Conservation (phyloP, 2,888 invertebrate species). For the Agrypnus murinus region DNA sequence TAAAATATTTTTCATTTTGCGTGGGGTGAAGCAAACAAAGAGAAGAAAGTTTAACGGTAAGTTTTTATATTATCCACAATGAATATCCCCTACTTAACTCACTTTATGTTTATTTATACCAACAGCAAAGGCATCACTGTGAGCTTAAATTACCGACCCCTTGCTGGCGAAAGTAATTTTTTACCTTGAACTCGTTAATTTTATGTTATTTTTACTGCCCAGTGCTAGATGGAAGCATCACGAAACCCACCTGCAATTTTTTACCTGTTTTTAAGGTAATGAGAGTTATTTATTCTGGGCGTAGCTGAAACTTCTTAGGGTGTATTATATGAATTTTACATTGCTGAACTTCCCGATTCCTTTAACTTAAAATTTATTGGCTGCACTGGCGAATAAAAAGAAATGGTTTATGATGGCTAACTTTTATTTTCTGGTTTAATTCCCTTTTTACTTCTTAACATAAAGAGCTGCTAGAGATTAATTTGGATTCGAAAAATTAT, state of each 20-base stretch:
- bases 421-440: background rate
- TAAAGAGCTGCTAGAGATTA: no score
- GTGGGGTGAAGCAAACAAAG: background rate
- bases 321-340: slow-evolving; percentile 39
- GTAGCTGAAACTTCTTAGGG: slow-evolving; percentile 33
- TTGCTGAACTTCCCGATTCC: slow-evolving; percentile 20
- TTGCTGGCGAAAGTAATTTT: slow-evolving; percentile 34
- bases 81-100: slow-evolving; percentile 27
- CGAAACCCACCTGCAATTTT: slow-evolving; percentile 43
- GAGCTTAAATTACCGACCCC: slow-evolving; percentile 5
- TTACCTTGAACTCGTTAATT: slow-evolving; percentile 44
- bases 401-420: background rate
- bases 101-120: slow-evolving; percentile 29
- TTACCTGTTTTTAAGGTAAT: slow-evolving; percentile 46
- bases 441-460: no score
- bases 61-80: slow-evolving; percentile 21
- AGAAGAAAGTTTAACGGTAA: slow-evolving; percentile 21
- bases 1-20: background rate
- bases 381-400: background rate
- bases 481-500: no score
- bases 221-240: slow-evolving; percentile 39
- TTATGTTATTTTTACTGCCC: slow-evolving; percentile 47
- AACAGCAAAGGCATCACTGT: slow-evolving; percentile 1
- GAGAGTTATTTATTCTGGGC: slow-evolving; percentile 39
- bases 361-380: slow-evolving; percentile 13